phyloP scores from a whole-genome alignment of 2,888 invertebrate genomes.

The Chrysopilus asiliformis region DNA sequence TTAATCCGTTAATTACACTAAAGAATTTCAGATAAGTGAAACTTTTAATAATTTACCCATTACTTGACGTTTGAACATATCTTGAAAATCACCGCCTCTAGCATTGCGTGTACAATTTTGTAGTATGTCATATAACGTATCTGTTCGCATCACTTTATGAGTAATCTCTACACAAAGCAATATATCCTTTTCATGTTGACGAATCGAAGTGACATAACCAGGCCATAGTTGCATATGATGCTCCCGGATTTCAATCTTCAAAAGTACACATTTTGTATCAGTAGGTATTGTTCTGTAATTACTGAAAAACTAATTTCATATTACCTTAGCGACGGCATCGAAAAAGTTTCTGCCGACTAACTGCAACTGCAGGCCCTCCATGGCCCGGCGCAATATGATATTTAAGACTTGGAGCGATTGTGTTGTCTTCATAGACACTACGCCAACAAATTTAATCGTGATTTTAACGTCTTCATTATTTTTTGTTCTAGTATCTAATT shows the following conservation, averaged over 20 bases:
- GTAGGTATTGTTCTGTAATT: background rate
- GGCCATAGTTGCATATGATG: conserved; percentile 67
- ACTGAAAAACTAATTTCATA: background rate
- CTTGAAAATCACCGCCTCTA: conserved; percentile 41
- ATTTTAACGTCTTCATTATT: conserved; percentile 41
- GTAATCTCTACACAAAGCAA: conserved; percentile 68
- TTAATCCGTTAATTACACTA: background rate
- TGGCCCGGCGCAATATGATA: conserved; percentile 51
- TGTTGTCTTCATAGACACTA: conserved; percentile 50
- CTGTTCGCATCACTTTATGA: conserved; percentile 71
- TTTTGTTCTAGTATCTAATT: conserved; percentile 43
- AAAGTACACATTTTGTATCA: background rate
- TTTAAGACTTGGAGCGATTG: conserved; percentile 68
- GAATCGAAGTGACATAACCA: conserved; percentile 69
- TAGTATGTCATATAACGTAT: conserved; percentile 57
- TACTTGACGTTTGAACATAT: conserved; percentile 41
- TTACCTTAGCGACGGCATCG: conserved; percentile 53
- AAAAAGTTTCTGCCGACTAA: conserved; percentile 60
- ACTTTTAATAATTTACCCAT: conserved; percentile 30
- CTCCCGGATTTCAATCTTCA: conserved; percentile 44
- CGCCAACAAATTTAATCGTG: conserved; percentile 45
- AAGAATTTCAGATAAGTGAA: background rate
- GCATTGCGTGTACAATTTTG: conserved; percentile 39
- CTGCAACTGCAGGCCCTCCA: conserved; percentile 47
- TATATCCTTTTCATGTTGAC: conserved; percentile 64